These are phyloP conservation scores for Chloroclystis v-ata DNA, from an alignment of 2,888 invertebrate genomes.

Conservation along the genomic window DNA sequence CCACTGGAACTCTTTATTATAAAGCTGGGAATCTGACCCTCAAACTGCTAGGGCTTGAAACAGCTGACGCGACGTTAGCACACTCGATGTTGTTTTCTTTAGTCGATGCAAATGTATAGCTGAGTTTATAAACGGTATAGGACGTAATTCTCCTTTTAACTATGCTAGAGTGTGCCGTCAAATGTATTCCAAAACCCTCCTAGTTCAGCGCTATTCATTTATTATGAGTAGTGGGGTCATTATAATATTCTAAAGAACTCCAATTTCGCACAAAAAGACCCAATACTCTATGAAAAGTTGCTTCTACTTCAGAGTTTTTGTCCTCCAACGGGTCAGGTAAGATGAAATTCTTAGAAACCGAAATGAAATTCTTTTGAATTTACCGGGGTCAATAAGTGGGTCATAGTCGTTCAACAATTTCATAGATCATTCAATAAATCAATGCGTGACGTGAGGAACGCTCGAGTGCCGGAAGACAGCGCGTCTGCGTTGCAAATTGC, in stretches of 20 bases:
- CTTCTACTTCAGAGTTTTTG: too few species aligned
- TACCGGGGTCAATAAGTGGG: not conserved
- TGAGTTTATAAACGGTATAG: not conserved
- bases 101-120: too few species aligned
- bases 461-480: conserved; percentile 18
- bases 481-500: conserved; percentile 27
- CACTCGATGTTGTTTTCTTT: not conserved
- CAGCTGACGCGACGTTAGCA: conserved; percentile 25
- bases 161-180: not conserved
- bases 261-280: not conserved
- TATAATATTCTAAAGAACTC: not conserved
- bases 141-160: not conserved
- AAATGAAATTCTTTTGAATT: too few species aligned
- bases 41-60: conserved; percentile 20
- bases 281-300: too few species aligned
- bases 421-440: conserved; percentile 12
- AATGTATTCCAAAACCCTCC: not conserved
- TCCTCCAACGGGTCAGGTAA: too few species aligned
- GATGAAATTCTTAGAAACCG: too few species aligned
- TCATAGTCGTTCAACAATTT: not conserved
- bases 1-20: conserved; percentile 46
- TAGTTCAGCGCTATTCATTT: conserved; percentile 1
- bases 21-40: conserved; percentile 28
- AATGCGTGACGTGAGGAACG: conserved; percentile 19
- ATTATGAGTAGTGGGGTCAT: not conserved